Conservation (phyloP, 92 coral and sea anemone genomes). For the Parazoanthus atlanticus region DNA sequence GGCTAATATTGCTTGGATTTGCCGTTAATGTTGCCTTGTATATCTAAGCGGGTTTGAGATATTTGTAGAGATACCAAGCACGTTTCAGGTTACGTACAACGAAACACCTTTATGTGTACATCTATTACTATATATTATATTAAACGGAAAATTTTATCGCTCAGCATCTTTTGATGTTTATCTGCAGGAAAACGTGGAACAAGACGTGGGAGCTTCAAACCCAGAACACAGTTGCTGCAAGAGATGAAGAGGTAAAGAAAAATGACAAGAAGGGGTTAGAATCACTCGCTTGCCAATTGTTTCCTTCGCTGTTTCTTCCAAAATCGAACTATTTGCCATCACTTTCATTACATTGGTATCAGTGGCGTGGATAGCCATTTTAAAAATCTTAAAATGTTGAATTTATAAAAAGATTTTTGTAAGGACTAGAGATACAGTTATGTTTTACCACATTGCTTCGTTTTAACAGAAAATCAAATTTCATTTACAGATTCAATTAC, state of each 20-base stretch:
- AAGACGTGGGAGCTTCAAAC: conserved; percentile 34
- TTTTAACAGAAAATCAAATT: no score
- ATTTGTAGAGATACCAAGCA: no score
- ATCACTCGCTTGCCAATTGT: background rate
- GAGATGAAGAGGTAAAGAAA: conserved; percentile 36
- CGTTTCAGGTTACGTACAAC: no score
- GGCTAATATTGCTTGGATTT: no score
- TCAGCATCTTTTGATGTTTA: background rate
- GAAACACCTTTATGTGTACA: background rate
- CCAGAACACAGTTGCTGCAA: conserved; percentile 35
- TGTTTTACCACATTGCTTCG: no score
- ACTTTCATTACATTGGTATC: background rate
- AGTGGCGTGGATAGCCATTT: background rate
- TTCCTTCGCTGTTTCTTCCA: background rate
- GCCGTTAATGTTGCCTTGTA: no score
- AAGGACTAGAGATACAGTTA: no score
- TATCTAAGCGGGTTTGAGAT: no score
- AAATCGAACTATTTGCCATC: background rate
- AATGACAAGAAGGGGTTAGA: background rate
- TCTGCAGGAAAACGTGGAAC: conserved; percentile 29
- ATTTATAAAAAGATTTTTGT: no score
- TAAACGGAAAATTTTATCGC: background rate
- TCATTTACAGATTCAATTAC: no score
- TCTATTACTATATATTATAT: background rate
- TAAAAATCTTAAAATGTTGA: no score